Base-by-base conservation (phyloP, 2,888 invertebrate genomes). In the Camptogramma bilineatum region DNA sequence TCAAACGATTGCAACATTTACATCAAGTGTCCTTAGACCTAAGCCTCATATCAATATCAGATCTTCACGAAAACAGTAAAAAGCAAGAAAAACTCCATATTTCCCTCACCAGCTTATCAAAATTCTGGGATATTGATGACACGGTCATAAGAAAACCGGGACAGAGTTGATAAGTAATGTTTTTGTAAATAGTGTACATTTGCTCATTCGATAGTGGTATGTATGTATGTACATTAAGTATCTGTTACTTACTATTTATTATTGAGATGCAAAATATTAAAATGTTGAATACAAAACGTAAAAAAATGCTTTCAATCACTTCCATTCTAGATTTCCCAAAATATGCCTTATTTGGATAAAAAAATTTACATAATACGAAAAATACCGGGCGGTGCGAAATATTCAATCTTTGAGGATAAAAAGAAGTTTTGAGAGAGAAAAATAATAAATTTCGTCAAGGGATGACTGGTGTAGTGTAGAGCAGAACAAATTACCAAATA, bases 121-220 rank as follows among this genome's bases (percentile, higher is more conserved):
- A 80, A 42, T 77, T 81, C 63, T 93, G 92, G 92, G 80, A 88
- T 16, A 83, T 88, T 1, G 85, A 90, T 60, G 70, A 75, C 17
- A 77, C 84, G 51, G 70, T 81, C n/a, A 73, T 90, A 82, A 88
- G 77, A 69, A 85, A 74, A 5, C 55, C 34, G 31, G 67, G 69
- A 52, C 76, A 70, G 50, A 80, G 77, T 72, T 78, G 78, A 78
- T 77, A 72, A 72, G 73, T 63, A 58, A 64, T 60, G 5, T 66
- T 68, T 78, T 80, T 91, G 90, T 91, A 91, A 80, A 90, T 91
- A 90, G 82, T 90, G 90, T 92, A 91, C 78, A 91, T 87, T 67
- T 88, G 83, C 84, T 86, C 84, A 85, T 81, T 79, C 72, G 79
- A 75, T 84, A 82, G 82, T 82, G 81, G 74, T 82, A 79, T 84